Conservation (phyloP, 2,888 invertebrate species). For the Junonia oenone region DNA sequence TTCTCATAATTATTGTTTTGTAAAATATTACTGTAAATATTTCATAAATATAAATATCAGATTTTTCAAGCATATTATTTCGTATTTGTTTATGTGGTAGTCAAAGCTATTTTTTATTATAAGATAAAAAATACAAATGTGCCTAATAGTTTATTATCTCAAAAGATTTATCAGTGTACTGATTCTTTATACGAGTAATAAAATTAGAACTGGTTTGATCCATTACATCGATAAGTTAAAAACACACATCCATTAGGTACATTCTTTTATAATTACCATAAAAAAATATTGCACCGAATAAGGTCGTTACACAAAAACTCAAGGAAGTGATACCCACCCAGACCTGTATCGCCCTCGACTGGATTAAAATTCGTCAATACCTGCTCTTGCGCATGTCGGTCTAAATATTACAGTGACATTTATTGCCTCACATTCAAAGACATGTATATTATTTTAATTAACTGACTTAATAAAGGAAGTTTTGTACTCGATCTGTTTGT, state of each 20-base stretch:
- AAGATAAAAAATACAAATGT: no score
- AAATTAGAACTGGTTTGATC: background rate
- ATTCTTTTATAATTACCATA: slow-evolving; percentile 4
- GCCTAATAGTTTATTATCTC: no score
- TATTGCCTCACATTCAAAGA: slow-evolving; percentile 34
- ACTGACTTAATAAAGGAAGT: no score
- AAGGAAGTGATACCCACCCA: slow-evolving; percentile 55
- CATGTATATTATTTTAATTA: slow-evolving; percentile 12
- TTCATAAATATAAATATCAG: background rate
- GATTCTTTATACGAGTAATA: no score
- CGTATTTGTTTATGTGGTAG: no score
- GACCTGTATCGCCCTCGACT: slow-evolving; percentile 66
- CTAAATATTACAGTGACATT: slow-evolving; percentile 73
- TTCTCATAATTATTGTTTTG: background rate
- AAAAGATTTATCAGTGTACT: no score
- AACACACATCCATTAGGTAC: background rate
- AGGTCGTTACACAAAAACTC: slow-evolving; percentile 34
- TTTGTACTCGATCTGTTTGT: background rate
- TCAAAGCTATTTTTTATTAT: no score
- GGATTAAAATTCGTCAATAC: slow-evolving; percentile 49
- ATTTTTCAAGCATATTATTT: no score
- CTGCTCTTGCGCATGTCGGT: slow-evolving; percentile 49
- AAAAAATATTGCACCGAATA: slow-evolving; percentile 22
- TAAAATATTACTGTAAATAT: background rate
- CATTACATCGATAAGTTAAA: background rate